Base-by-base conservation (phyloP, 2,113 vertebrate genomes). In the Poecile atricapillus region DNA sequence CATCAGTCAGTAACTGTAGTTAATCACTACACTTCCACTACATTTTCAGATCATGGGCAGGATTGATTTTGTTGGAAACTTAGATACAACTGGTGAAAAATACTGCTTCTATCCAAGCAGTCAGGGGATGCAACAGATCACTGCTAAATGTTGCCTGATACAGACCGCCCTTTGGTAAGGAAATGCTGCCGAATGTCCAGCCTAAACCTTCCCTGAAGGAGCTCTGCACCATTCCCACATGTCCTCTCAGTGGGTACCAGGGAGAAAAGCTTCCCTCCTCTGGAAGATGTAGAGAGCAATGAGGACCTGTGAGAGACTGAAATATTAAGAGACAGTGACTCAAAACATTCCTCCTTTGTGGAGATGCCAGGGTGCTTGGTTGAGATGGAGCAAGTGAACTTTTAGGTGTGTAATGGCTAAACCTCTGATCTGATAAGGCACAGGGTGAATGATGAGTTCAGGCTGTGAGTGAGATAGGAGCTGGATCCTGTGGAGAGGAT, bases 141-240 rank as follows among this genome's bases (percentile, higher is more conserved):
- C 25, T 56, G 46, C 23, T 60, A 46, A 83, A 60, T 37, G 28
- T 24, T 73, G 50, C 46, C 41, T 56, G 50, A n/a, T 10, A 15
- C 9, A 39, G 12, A 37, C 3, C 0, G 0, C 44, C 19, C 23
- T 35, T 47, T 10, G 13, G n/a, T 31, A 31, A 62, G 24, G n/a
- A 83, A 83, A 76, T 41, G 21, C 20, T 55, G 31, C 53, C 2
- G 0, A 41, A 21, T 53, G 24, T 31, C 39, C n/a, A 35, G 39
- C 6, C 33, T 1, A 1, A 55, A 25, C 41, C 9, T 55, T 20
- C 7, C 27, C 21, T 41, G 78, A 39, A 31, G 14, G n/a, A 69
- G 30, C 39, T 75, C 62, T 53, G 62, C 75, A 24, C 53, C n/a
- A 46, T 60, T 60, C 11, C n/a, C n/a, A 41, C 22, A 13, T 15